Percentiles rank a stretch among this genome's conserved stretches.
Evolutionary conservation across 2,797 vertebrate genomes (phyloP).

Genomic region (Chelmon rostratus): DNA sequence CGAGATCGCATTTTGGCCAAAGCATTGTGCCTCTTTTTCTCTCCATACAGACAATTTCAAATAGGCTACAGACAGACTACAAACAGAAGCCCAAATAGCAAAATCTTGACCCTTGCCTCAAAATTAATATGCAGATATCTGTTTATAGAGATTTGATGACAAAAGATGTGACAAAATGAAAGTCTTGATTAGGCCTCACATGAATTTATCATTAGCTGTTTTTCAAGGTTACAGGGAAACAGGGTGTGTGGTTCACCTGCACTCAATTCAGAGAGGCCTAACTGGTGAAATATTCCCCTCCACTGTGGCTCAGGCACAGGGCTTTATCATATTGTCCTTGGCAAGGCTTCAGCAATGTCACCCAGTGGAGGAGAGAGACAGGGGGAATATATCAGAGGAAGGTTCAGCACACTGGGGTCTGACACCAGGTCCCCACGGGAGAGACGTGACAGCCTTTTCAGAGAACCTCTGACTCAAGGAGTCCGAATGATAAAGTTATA

Average conservation of each 20-base stretch:
- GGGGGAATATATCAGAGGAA: constrained; percentile 86
- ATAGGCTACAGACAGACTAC: too few relatives aligned
- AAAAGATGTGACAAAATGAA: constrained; percentile 6
- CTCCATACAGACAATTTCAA: too few relatives aligned
- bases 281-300: constrained; percentile 88
- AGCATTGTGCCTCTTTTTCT: too few relatives aligned
- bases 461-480: constrained; percentile 83
- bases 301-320: constrained; percentile 82
- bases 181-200: constrained; percentile 29
- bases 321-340: constrained; percentile 92
- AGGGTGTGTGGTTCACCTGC: constrained; percentile 74
- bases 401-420: constrained; percentile 83
- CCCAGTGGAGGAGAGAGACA: constrained; percentile 82
- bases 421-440: constrained; percentile 77
- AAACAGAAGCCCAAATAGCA: too few relatives aligned
- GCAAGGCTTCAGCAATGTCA: constrained; percentile 88
- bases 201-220: constrained; percentile 52
- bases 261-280: constrained; percentile 60
- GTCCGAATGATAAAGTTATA: constrained; percentile 82
- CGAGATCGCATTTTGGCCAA: too few relatives aligned
- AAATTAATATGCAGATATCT: too few relatives aligned
- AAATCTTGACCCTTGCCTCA: too few relatives aligned
- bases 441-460: constrained; percentile 79
- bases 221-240: constrained; percentile 84
- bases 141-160: background rate